These are phyloP conservation scores for Acleris laterana DNA, from an alignment of 2,888 invertebrate genomes.

Conservation along the genomic window DNA sequence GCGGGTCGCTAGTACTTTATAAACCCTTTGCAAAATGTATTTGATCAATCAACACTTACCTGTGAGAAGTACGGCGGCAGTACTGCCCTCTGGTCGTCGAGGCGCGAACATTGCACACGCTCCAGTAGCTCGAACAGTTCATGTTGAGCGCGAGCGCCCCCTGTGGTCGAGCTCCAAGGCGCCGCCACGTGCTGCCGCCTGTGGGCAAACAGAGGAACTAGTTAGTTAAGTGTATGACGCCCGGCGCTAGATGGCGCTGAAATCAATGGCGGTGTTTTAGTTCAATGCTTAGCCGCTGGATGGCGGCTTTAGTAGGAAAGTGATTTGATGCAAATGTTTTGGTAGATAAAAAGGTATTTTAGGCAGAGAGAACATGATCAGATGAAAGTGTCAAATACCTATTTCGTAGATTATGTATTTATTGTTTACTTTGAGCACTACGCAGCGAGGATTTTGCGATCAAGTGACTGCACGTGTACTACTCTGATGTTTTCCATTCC, in stretches of 20 bases:
- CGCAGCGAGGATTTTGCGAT: too few relatives aligned
- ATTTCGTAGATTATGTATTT: too few relatives aligned
- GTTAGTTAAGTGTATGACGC: conserved; percentile 21
- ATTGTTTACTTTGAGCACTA: too few relatives aligned
- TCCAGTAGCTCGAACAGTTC: conserved; percentile 97
- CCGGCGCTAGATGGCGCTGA: conserved; percentile 20
- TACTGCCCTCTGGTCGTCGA: conserved; percentile 98
- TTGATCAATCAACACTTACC: conserved; percentile 80
- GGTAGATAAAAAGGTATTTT: too few relatives aligned
- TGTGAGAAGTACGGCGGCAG: conserved; percentile 96
- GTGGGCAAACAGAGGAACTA: conserved; percentile 55
- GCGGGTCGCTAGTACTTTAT: too few relatives aligned
- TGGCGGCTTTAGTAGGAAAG: background rate
- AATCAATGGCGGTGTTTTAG: background rate
- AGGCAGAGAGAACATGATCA: too few relatives aligned
- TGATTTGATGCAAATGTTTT: too few relatives aligned
- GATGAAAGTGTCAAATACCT: too few relatives aligned
- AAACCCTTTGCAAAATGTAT: background rate
- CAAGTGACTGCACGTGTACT: too few relatives aligned
- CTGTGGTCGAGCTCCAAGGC: conserved; percentile 82
- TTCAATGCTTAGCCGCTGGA: background rate
- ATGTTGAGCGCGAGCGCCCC: conserved; percentile 84
- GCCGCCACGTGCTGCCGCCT: conserved; percentile 88
- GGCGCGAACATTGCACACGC: conserved; percentile 95
- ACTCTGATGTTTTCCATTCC: too few relatives aligned